These are phyloP conservation scores for Noctua pronuba DNA, from an alignment of 2,888 invertebrate species.

Conservation along the genomic window DNA sequence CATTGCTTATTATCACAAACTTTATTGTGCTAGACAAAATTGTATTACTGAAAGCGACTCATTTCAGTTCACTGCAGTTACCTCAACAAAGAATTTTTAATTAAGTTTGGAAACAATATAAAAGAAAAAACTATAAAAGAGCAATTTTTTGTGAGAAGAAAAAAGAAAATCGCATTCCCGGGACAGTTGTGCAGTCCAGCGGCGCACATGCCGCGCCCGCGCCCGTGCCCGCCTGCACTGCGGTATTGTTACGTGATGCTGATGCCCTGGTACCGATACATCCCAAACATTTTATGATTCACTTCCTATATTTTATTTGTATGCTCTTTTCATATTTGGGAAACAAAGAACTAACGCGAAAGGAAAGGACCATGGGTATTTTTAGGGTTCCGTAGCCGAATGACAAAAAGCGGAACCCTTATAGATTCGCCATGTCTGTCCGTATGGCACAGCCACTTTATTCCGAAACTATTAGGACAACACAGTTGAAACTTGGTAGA, in stretches of 20 bases:
- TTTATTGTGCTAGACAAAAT: conserved; percentile 23
- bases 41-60: conserved; percentile 38
- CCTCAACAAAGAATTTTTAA: conserved; percentile 68
- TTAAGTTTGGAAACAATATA: conserved; percentile 67
- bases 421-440: no score
- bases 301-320: conserved; percentile 19
- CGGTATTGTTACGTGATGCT: conserved; percentile 85
- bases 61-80: conserved; percentile 51
- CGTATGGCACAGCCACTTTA: no score
- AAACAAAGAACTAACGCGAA: conserved; percentile 14
- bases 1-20: conserved; percentile 11
- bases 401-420: no score
- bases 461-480: no score
- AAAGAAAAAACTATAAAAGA: conserved; percentile 61
- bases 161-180: conserved; percentile 60
- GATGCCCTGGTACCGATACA: conserved; percentile 69
- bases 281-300: conserved; percentile 39
- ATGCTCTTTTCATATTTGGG: conserved; percentile 4
- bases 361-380: not conserved
- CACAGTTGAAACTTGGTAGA: no score
- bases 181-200: conserved; percentile 67
- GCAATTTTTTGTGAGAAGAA: conserved; percentile 56
- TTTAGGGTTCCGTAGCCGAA: no score
- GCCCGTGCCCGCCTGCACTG: conserved; percentile 78
- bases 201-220: conserved; percentile 54